A percentile compares a stretch with the other conserved stretches of the same genome.
These are phyloP conservation scores for Megaleporinus macrocephalus DNA, from an alignment of 2,113 vertebrate genomes.

Conservation along the genomic window DNA sequence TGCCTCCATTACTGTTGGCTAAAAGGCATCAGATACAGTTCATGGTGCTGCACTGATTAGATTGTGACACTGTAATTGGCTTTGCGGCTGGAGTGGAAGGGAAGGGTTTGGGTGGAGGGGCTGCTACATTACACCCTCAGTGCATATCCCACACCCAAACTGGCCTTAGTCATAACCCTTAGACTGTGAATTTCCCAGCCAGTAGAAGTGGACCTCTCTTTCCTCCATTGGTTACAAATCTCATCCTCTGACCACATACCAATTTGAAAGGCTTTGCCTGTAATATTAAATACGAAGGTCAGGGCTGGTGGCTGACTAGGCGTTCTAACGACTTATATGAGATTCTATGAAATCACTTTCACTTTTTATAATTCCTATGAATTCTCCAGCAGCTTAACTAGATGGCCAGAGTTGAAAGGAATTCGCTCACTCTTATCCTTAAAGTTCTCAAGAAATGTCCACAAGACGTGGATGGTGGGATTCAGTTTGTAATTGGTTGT, in stretches of 20 bases:
- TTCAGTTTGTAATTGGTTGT: too few relatives aligned
- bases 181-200: not conserved
- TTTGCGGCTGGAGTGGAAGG: slow-evolving; percentile 49
- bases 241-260: too few relatives aligned
- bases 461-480: too few relatives aligned
- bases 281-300: too few relatives aligned
- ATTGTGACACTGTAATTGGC: slow-evolving; percentile 57
- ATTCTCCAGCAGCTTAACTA: too few relatives aligned
- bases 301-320: too few relatives aligned
- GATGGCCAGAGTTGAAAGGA: too few relatives aligned
- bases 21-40: slow-evolving; percentile 53
- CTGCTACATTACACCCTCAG: not conserved
- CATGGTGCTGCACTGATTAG: slow-evolving; percentile 55
- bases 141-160: slow-evolving; percentile 4
- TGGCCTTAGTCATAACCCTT: not conserved
- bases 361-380: not conserved
- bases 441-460: too few relatives aligned
- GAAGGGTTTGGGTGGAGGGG: slow-evolving; percentile 31
- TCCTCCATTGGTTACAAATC: too few relatives aligned
- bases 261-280: not conserved
- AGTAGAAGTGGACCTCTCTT: not conserved
- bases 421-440: too few relatives aligned
- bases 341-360: too few relatives aligned
- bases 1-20: slow-evolving; percentile 52
- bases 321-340: too few relatives aligned